Evolutionary conservation across 1,140 invertebrate genomes (phyloP).

Genomic region (Drosophila pallidifrons): DNA sequence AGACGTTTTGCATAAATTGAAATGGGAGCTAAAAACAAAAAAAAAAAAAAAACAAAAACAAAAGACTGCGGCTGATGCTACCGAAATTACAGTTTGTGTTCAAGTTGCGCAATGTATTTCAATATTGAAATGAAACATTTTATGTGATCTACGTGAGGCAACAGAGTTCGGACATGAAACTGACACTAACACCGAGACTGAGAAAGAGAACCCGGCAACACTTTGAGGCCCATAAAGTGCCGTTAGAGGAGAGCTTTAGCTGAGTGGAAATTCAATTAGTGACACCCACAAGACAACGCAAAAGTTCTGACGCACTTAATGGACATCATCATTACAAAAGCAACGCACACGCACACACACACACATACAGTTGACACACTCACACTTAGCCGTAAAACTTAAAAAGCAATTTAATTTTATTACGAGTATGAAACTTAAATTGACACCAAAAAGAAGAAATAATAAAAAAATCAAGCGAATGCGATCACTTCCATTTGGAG

Average conservation of each 20-base stretch:
- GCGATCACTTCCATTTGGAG: constrained; percentile 38
- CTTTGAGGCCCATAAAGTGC: constrained; percentile 48
- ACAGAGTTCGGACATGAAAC: neutral
- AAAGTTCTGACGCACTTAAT: constrained; percentile 45
- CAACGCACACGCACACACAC: constrained; percentile 22
- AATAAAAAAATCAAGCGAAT: constrained; percentile 30
- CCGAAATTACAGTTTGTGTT: constrained; percentile 1
- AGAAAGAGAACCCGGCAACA: constrained; percentile 21
- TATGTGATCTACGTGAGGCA: constrained; percentile 39
- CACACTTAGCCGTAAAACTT: constrained; percentile 46
- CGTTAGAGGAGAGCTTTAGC: constrained; percentile 46
- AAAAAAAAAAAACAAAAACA: no score
- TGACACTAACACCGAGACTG: neutral
- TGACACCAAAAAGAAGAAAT: constrained; percentile 57
- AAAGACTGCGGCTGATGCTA: neutral
- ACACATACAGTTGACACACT: constrained; percentile 1
- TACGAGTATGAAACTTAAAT: constrained; percentile 65
- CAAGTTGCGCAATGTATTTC: constrained; percentile 43
- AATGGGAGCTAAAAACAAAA: neutral
- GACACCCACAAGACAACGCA: constrained; percentile 61
- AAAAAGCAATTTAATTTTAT: constrained; percentile 77
- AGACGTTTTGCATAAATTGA: constrained; percentile 43
- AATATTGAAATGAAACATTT: constrained; percentile 54
- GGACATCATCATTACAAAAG: constrained; percentile 50
- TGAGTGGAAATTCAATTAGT: constrained; percentile 78